phyloP scores from a whole-genome alignment of 2,797 vertebrate genomes.

The Martes flavigula region DNA sequence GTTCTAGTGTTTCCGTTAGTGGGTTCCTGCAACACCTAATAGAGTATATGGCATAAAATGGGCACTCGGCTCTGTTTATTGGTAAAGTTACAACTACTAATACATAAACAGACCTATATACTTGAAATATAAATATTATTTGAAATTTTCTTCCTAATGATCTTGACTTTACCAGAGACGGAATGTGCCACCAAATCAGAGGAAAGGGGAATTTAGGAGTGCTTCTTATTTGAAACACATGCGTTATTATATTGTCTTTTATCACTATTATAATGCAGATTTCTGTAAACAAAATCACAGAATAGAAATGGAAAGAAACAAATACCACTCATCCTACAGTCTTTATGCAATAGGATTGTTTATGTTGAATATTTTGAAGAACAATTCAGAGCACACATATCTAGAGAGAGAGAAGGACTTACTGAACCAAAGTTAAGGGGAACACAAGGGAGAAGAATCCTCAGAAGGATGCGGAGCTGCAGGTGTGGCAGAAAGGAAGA shows the following conservation, averaged over 20 bases:
- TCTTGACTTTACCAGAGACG: neutral
- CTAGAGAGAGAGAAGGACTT: neutral
- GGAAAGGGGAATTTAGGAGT: neutral
- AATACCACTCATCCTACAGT: neutral
- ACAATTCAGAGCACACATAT: neutral
- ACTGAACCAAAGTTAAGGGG: neutral
- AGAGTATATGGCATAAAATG: neutral
- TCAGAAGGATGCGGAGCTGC: neutral
- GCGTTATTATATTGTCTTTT: neutral
- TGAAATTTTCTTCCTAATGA: neutral
- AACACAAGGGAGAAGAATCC: neutral
- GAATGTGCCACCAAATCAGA: neutral
- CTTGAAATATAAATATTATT: neutral
- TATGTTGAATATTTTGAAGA: neutral
- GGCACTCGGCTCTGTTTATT: neutral
- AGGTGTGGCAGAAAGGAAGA: neutral
- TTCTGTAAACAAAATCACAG: neutral
- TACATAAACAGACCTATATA: neutral
- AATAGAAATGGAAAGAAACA: neutral
- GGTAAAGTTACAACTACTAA: neutral
- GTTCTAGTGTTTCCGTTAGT: neutral
- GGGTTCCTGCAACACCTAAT: neutral
- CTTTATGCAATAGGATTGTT: neutral
- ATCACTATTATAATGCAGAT: neutral
- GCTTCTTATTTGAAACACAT: neutral